Percentiles rank a stretch among this genome's conserved stretches.
Conservation (phyloP, 2,113 vertebrate species). For the Ictalurus furcatus region DNA sequence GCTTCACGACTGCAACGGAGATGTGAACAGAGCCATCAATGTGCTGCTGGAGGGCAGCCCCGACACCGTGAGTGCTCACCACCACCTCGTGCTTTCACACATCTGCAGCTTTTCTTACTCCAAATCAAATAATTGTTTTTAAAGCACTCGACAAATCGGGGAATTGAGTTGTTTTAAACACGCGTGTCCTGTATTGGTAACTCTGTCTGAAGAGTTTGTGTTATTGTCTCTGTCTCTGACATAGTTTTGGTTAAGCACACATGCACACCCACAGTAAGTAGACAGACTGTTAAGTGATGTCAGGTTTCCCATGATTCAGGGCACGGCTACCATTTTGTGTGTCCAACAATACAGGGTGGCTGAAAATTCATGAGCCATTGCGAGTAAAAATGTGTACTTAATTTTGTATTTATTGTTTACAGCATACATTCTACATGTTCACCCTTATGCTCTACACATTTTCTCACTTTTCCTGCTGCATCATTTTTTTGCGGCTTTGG, state of each 20-base stretch:
- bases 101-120: neutral
- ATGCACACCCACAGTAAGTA: too few relatives aligned
- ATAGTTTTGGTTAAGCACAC: too few relatives aligned
- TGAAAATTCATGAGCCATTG: neutral
- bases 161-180: neutral
- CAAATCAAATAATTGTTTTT: neutral
- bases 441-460: too few relatives aligned
- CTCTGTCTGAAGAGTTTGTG: neutral
- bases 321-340: neutral
- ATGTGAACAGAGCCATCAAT: conserved; percentile 98
- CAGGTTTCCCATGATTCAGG: neutral
- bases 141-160: too few relatives aligned
- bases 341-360: neutral
- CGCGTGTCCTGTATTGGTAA: neutral
- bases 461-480: too few relatives aligned
- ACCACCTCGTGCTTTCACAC: neutral
- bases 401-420: too few relatives aligned
- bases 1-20: conserved; percentile 96
- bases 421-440: too few relatives aligned
- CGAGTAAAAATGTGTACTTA: too few relatives aligned
- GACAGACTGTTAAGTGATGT: neutral
- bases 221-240: neutral
- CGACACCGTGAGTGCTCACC: conserved; percentile 83
- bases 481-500: too few relatives aligned
- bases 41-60: conserved; percentile 96